Evolutionary conservation across 2,113 vertebrate genomes (phyloP).

Genomic region (Balaeniceps rex): DNA sequence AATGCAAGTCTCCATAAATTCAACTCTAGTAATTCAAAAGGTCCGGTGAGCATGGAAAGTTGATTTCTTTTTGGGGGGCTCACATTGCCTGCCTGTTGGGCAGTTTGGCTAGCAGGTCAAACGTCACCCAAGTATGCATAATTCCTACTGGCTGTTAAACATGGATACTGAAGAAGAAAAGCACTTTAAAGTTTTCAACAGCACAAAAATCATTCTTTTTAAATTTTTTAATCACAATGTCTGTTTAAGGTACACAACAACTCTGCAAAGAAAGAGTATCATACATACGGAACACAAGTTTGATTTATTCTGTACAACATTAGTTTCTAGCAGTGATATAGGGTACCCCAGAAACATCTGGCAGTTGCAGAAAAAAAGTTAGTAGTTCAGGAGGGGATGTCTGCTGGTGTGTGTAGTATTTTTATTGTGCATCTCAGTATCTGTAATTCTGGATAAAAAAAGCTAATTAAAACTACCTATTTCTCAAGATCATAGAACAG

Average conservation of each 20-base stretch:
- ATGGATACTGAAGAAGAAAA: background rate
- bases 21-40: background rate
- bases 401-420: background rate
- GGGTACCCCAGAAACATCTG: background rate
- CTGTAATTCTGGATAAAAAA: background rate
- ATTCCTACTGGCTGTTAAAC: background rate
- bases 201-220: background rate
- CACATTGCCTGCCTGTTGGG: background rate
- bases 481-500: background rate
- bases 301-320: fast-evolving
- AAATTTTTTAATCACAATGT: background rate
- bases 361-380: background rate
- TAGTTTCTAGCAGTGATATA: background rate
- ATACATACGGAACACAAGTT: background rate
- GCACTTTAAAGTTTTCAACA: background rate
- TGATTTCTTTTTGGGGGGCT: background rate
- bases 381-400: background rate
- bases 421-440: background rate
- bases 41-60: background rate
- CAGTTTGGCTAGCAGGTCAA: background rate
- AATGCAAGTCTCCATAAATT: background rate
- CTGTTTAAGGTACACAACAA: background rate
- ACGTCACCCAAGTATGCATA: background rate
- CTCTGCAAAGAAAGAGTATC: background rate
- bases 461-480: background rate